Percentiles rank a stretch among this genome's conserved stretches.
Conservation (phyloP, 2,113 vertebrate genomes). For the Cynocephalus volans region DNA sequence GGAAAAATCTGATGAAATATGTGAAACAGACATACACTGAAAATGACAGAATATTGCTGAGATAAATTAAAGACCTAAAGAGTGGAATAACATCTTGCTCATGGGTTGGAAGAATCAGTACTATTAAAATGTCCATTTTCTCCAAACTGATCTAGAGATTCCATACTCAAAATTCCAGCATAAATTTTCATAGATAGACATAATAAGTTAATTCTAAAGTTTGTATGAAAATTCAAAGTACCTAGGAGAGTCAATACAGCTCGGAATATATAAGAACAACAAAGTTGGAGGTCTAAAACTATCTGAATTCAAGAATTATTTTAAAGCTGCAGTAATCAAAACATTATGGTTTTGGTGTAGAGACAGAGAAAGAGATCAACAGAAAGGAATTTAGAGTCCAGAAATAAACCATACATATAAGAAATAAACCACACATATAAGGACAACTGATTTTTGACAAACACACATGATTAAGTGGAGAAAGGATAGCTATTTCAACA, state of each 20-base stretch:
- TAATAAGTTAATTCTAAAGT: slow-evolving; percentile 57
- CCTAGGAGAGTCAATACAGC: not conserved
- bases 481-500: not conserved
- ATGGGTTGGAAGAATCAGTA: not conserved
- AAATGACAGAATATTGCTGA: slow-evolving; percentile 9
- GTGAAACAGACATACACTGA: not conserved
- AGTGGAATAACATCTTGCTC: not conserved
- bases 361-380: not conserved
- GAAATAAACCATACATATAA: not conserved
- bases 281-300: not conserved
- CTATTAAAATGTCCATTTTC: not conserved
- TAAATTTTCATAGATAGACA: not conserved
- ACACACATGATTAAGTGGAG: not conserved
- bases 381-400: not conserved
- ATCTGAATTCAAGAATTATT: not conserved
- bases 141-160: not conserved
- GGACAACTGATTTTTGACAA: not conserved
- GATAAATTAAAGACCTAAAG: not conserved
- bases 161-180: not conserved
- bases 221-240: not conserved
- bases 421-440: not conserved
- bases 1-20: slow-evolving; percentile 39
- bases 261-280: not conserved
- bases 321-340: not conserved
- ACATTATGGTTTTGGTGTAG: not conserved